Evolutionary conservation across 2,113 vertebrate genomes (phyloP).

Genomic region (Cettia cetti): DNA sequence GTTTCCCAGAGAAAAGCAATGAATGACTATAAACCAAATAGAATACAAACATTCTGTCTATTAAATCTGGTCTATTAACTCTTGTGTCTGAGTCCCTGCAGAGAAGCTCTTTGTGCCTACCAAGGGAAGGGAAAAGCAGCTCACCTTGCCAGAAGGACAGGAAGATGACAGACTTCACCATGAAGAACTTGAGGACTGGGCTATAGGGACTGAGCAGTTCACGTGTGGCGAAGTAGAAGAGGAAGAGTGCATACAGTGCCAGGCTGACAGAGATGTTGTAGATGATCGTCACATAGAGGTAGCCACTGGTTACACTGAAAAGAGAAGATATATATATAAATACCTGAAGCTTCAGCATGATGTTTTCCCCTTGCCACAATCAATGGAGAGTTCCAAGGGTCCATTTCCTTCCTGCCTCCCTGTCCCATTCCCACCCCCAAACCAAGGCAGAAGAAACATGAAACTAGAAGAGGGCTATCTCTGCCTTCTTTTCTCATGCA

Average conservation of each 20-base stretch:
- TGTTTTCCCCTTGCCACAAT: background rate
- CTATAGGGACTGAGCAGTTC: slow-evolving; percentile 92
- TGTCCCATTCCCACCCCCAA: background rate
- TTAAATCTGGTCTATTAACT: background rate
- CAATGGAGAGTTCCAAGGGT: background rate
- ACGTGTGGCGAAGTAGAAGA: slow-evolving; percentile 92
- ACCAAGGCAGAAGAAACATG: background rate
- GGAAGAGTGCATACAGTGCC: slow-evolving; percentile 92
- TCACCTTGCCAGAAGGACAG: slow-evolving; percentile 97
- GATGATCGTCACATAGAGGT: slow-evolving; percentile 94
- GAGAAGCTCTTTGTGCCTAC: background rate
- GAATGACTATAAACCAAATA: background rate
- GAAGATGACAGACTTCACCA: slow-evolving; percentile 98
- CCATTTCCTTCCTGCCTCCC: background rate
- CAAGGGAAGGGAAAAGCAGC: background rate
- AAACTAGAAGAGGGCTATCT: background rate
- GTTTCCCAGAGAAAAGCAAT: background rate
- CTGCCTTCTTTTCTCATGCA: background rate
- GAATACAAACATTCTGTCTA: background rate
- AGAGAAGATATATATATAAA: background rate
- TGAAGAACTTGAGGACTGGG: slow-evolving; percentile 96
- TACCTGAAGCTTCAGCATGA: background rate
- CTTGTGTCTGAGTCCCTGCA: background rate
- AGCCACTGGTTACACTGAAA: slow-evolving; percentile 87
- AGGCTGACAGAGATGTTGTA: slow-evolving; percentile 97